A percentile compares a stretch with the other conserved stretches of the same genome.
Conservation (phyloP, 2,888 invertebrate genomes). For the Pseudanteris insignis region DNA sequence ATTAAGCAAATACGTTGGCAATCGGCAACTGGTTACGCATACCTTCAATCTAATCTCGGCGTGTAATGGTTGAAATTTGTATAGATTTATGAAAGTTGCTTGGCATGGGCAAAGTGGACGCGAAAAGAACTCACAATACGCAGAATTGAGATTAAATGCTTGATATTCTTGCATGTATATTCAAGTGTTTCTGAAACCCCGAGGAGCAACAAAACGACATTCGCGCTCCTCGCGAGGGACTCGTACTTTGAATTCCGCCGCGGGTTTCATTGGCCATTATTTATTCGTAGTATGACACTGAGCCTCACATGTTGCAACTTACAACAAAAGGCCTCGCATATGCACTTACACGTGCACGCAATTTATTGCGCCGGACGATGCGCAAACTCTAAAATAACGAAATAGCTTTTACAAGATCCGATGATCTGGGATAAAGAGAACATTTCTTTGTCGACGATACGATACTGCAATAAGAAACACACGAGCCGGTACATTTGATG, state of each 20-base stretch:
- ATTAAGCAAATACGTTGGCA: too few relatives aligned
- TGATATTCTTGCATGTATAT: conserved; percentile 34
- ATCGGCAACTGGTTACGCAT: too few relatives aligned
- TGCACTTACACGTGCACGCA: too few relatives aligned
- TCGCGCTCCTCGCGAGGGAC: conserved; percentile 30
- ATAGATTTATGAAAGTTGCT: background rate
- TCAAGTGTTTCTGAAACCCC: conserved; percentile 26
- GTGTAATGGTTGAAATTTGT: too few relatives aligned
- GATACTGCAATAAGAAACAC: too few relatives aligned
- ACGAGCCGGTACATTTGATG: too few relatives aligned
- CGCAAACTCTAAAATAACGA: conserved; percentile 39
- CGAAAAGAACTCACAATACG: conserved; percentile 18
- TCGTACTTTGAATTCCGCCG: conserved; percentile 53
- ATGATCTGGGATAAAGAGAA: conserved; percentile 24
- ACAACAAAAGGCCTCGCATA: conserved; percentile 46
- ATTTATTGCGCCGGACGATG: conserved; percentile 46
- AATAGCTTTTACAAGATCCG: conserved; percentile 41
- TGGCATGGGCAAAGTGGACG: background rate
- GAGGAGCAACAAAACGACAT: conserved; percentile 29
- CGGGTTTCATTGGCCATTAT: conserved; percentile 57
- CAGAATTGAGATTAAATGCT: conserved; percentile 31
- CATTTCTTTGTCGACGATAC: conserved; percentile 34
- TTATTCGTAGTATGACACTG: conserved; percentile 53
- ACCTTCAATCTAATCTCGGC: too few relatives aligned
- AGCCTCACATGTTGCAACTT: conserved; percentile 51